Conservation (phyloP, 2,797 vertebrate genomes). For the Falco cherrug region DNA sequence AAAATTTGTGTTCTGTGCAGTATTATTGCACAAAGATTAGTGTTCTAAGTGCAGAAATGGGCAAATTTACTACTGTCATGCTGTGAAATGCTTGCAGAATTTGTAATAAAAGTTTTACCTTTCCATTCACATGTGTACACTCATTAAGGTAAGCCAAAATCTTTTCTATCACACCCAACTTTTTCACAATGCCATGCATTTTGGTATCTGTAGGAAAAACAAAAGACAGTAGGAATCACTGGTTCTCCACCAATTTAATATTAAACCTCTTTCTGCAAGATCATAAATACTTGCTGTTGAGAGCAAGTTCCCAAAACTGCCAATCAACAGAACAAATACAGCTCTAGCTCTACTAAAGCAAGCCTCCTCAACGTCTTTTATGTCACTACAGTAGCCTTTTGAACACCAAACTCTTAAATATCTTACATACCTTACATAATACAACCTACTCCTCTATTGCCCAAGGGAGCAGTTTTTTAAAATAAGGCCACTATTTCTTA, state of each 20-base stretch:
- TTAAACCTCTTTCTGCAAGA: background rate
- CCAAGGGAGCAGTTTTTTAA: background rate
- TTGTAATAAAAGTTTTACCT: constrained; percentile 78
- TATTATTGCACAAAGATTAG: background rate
- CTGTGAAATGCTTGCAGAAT: background rate
- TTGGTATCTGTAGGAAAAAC: constrained; percentile 81
- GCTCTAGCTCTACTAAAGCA: background rate
- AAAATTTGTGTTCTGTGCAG: background rate
- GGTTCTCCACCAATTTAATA: background rate
- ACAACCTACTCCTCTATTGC: background rate
- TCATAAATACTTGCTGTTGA: background rate
- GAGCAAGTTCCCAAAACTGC: background rate
- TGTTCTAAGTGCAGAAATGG: background rate
- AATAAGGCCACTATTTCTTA: background rate
- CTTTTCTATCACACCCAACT: constrained; percentile 82
- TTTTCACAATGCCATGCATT: constrained; percentile 88
- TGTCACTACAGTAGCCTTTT: background rate
- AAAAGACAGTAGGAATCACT: background rate
- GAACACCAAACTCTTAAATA: background rate
- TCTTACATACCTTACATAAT: background rate
- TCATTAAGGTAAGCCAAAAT: constrained; percentile 82
- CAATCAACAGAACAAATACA: background rate
- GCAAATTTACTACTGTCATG: background rate
- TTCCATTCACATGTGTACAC: constrained; percentile 80
- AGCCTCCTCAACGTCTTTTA: background rate